A percentile compares a stretch with the other conserved stretches of the same genome.
Evolutionary conservation across 2,888 invertebrate species (phyloP).

Genomic region (Autographa gamma): DNA sequence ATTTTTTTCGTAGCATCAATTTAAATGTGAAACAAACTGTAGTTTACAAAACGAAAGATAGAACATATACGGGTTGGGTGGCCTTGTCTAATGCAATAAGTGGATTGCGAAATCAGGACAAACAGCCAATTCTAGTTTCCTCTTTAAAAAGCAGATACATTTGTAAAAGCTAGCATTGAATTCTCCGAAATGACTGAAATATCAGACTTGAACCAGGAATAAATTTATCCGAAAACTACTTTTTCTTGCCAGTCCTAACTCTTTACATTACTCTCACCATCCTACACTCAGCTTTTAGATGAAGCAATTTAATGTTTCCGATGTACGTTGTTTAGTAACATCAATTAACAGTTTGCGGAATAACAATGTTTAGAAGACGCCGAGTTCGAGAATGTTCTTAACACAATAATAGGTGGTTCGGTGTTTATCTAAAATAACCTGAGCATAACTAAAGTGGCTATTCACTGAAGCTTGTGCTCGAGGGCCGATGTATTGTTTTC

Average conservation of each 20-base stretch:
- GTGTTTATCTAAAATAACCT: conserved; percentile 49
- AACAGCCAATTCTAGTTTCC: background rate
- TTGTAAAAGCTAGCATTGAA: background rate
- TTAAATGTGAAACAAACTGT: background rate
- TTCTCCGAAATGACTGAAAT: background rate
- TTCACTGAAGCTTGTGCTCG: conserved; percentile 50
- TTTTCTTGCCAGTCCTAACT: background rate
- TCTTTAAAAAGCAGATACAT: background rate
- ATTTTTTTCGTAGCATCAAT: background rate
- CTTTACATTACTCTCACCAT: conserved; percentile 13
- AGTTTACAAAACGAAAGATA: background rate
- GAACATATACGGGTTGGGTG: background rate
- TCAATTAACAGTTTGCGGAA: conserved; percentile 40
- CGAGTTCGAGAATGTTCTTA: conserved; percentile 27
- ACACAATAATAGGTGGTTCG: conserved; percentile 42
- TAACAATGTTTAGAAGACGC: conserved; percentile 37
- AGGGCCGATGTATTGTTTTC: conserved; percentile 53
- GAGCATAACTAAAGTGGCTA: conserved; percentile 55
- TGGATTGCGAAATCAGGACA: background rate
- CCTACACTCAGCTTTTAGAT: conserved; percentile 34
- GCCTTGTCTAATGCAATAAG: background rate
- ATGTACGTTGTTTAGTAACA: conserved; percentile 33
- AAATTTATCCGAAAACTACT: background rate
- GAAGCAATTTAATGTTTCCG: conserved; percentile 36
- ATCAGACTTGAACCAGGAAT: background rate